phyloP scores from a whole-genome alignment of 2,888 invertebrate genomes.

The Chymomyza caudatula region DNA sequence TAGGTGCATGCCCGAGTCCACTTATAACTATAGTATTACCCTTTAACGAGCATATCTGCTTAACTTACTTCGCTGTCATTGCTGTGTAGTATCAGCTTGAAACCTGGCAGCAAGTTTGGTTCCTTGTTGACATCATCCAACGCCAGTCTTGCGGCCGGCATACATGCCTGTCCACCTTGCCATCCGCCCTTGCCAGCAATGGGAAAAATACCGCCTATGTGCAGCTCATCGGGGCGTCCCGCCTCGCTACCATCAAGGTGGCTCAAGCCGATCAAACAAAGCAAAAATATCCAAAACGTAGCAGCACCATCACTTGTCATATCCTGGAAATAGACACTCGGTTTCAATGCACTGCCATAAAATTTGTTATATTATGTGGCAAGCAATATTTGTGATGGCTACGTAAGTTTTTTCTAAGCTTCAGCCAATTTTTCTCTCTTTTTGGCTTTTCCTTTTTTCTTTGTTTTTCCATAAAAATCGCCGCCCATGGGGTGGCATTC shows the following conservation, averaged over 20 bases:
- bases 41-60: background rate
- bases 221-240: constrained; percentile 84
- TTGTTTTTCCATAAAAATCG: background rate
- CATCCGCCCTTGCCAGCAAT: constrained; percentile 97
- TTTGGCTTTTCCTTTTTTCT: background rate
- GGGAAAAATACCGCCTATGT: constrained; percentile 99
- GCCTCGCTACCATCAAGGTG: constrained; percentile 74
- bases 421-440: background rate
- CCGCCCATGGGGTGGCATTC: background rate
- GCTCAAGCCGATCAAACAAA: constrained; percentile 75
- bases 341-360: background rate
- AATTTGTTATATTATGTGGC: background rate
- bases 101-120: constrained; percentile 92
- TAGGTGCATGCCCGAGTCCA: constrained; percentile 60
- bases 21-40: background rate
- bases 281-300: constrained; percentile 78
- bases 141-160: constrained; percentile 97
- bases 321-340: constrained; percentile 69
- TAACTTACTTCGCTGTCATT: constrained; percentile 96
- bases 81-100: constrained; percentile 92
- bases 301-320: constrained; percentile 78
- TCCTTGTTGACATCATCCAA: constrained; percentile 96
- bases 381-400: background rate
- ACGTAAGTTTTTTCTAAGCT: background rate
- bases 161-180: constrained; percentile 99